Evolutionary conservation across 1,140 invertebrate species (phyloP).

Genomic region (Aleiodes sp.): DNA sequence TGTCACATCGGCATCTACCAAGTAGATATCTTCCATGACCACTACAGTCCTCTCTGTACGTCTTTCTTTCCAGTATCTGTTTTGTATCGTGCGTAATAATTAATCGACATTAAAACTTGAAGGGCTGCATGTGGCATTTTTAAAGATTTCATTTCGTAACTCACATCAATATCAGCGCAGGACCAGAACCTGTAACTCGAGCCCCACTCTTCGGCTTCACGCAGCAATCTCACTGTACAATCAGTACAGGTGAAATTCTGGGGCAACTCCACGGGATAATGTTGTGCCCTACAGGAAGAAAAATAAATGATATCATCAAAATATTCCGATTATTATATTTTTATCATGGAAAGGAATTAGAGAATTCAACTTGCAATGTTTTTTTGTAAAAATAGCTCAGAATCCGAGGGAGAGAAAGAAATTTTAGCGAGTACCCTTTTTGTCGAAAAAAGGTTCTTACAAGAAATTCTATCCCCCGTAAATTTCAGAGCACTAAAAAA

Average conservation of each 20-base stretch:
- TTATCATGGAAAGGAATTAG: background rate
- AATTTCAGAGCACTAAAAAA: no score
- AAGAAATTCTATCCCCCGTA: no score
- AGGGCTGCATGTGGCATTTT: no score
- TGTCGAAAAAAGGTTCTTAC: no score
- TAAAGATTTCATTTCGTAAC: conserved; percentile 33
- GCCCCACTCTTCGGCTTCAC: conserved; percentile 91
- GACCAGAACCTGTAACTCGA: conserved; percentile 90
- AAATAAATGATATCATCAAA: conserved; percentile 33
- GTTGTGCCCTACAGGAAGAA: conserved; percentile 75
- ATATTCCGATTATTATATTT: background rate
- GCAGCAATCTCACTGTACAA: conserved; percentile 87
- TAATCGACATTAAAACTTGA: background rate
- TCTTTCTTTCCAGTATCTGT: conserved; percentile 68
- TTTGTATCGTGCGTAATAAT: background rate
- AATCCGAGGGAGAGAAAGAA: no score
- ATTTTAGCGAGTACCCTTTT: no score
- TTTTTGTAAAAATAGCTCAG: no score
- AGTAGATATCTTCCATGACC: conserved; percentile 81
- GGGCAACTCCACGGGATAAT: conserved; percentile 81
- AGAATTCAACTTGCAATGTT: no score
- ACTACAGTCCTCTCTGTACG: conserved; percentile 83
- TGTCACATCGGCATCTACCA: conserved; percentile 83
- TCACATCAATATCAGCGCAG: conserved; percentile 93
- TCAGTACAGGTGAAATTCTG: conserved; percentile 84